These are phyloP conservation scores for Epirrhoe tristata DNA, from an alignment of 2,888 invertebrate genomes.

Conservation along the genomic window DNA sequence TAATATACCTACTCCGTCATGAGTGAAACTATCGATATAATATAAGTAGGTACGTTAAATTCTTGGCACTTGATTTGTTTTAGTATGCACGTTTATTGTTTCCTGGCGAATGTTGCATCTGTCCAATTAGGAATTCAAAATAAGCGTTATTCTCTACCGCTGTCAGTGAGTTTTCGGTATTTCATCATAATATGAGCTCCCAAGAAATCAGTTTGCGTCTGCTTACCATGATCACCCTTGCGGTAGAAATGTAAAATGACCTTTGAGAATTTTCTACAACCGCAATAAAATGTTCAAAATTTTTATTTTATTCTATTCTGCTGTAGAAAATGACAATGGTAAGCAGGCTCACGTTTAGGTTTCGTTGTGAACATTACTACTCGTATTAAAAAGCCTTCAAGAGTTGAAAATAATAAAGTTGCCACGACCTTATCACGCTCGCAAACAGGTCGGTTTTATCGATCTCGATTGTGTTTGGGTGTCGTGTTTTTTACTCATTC, in stretches of 20 bases:
- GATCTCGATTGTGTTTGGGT: background rate
- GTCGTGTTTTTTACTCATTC: background rate
- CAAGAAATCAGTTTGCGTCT: too few species aligned
- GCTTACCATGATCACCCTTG: too few species aligned
- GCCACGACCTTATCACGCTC: background rate
- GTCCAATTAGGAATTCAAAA: background rate
- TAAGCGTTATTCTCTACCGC: too few species aligned
- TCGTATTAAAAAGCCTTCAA: background rate
- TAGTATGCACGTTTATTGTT: slow-evolving; percentile 20
- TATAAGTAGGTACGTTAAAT: slow-evolving; percentile 7
- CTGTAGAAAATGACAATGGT: too few species aligned
- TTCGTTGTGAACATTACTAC: background rate
- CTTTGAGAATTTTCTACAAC: too few species aligned
- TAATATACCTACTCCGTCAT: slow-evolving; percentile 17
- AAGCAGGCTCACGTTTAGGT: too few species aligned
- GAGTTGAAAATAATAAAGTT: background rate
- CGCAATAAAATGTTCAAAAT: too few species aligned
- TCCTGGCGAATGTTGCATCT: background rate
- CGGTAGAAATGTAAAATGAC: too few species aligned
- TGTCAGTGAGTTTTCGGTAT: too few species aligned
- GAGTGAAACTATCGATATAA: slow-evolving; percentile 11
- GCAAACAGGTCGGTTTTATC: background rate
- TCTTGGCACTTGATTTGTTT: slow-evolving; percentile 26
- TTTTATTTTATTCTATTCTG: too few species aligned
- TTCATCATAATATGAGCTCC: too few species aligned